Percentiles rank a stretch among this genome's conserved stretches.
These are phyloP conservation scores for Sakesphorus luctuosus DNA, from an alignment of 2,113 vertebrate species.

Conservation along the genomic window DNA sequence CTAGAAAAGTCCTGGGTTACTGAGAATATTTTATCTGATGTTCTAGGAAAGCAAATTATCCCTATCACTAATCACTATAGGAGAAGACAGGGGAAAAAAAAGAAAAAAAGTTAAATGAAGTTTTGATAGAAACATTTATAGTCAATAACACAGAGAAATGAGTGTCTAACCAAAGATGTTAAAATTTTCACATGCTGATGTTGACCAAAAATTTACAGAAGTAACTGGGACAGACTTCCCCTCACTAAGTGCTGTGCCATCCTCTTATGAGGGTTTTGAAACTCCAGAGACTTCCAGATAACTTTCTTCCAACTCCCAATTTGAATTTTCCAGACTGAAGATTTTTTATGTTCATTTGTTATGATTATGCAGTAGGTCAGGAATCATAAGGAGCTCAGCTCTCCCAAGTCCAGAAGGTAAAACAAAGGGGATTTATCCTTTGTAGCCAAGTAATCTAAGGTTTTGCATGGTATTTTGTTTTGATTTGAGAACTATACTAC, in stretches of 20 bases:
- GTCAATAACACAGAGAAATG: not conserved
- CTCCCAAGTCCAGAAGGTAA: not conserved
- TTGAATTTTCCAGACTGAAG: not conserved
- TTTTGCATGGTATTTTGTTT: not conserved
- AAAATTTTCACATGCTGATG: not conserved
- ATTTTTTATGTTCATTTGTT: rapidly evolving
- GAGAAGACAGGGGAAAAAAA: not conserved
- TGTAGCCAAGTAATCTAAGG: not conserved
- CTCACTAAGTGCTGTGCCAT: not conserved
- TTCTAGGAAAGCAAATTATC: not conserved
- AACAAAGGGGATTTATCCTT: not conserved
- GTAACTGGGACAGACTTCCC: rapidly evolving
- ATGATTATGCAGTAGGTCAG: not conserved
- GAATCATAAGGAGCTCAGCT: not conserved
- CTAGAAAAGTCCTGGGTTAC: rapidly evolving
- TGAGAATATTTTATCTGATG: not conserved
- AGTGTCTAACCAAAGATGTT: not conserved
- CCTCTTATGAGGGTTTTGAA: not conserved
- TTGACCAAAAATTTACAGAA: not conserved
- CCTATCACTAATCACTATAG: rapidly evolving
- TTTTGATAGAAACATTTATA: not conserved
- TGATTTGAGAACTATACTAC: not conserved
- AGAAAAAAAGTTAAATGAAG: not conserved
- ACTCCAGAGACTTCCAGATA: not conserved
- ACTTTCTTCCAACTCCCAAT: not conserved